Base-by-base conservation (phyloP, 2,888 invertebrate species). In the Agrotis clavis region DNA sequence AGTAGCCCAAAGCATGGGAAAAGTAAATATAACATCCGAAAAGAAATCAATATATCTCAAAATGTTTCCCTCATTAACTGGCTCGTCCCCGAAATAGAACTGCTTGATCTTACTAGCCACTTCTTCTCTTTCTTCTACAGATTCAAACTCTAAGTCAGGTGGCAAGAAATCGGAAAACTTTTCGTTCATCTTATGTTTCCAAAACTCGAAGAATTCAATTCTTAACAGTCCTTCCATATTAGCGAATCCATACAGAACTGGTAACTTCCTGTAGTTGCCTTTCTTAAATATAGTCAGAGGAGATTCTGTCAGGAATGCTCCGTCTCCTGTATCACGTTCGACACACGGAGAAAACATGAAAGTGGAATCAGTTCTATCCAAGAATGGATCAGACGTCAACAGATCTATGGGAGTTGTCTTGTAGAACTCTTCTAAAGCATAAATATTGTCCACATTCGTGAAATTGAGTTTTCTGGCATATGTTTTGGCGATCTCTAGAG, bases 1-100 rank as follows among this genome's bases (percentile, higher is more conserved):
- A 0, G 88, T 79, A 0, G 90, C 83, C 69, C 87, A 78, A 14
- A 91, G 57, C 14, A 83, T 86, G 2, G 90, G 79, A 75, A 87
- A 88, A 0, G 81, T 79, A 68, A 93, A 91, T 30, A 81, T 41
- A 0, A 87, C 67, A 95, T 97, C 96, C 11, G 90, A 81, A 53
- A 89, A 91, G 64, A 86, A 93, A 73, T 93, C 83, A 3, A 93
- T 79, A 59, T 85, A 93, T 5, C 69, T 63, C 16, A 90, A 74
- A 69, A 92, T 75, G 48, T 81, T 88, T 2, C 87, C 82, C 14
- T 87, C 81, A 6, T 66, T 79, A 0, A 93, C 76, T 0, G 82
- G 74, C 45, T 90, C 74, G 5, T 88, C 74, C 11, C 90, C 92
- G 79, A 92, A 92, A 76, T 90, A 92, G 81, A 88, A 91, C 25